Percentiles rank a stretch among this genome's conserved stretches.
These are phyloP conservation scores for Amphilophus citrinellus DNA, from an alignment of 2,113 vertebrate species.

Conservation along the genomic window DNA sequence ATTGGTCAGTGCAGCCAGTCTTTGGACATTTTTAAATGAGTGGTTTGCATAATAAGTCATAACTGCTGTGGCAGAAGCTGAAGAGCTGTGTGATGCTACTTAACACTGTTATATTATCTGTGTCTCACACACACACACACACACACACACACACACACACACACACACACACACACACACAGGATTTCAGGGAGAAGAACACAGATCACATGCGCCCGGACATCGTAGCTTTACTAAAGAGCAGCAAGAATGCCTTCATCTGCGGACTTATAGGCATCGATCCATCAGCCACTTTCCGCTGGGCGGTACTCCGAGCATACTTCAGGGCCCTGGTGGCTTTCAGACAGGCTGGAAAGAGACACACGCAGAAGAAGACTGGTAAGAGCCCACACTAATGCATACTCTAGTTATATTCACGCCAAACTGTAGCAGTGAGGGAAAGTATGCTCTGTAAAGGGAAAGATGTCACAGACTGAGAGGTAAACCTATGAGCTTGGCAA, in stretches of 20 bases:
- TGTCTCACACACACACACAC: background rate
- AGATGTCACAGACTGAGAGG: background rate
- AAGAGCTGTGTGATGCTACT: background rate
- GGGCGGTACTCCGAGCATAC: conserved; percentile 93
- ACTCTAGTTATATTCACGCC: background rate
- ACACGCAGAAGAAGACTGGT: conserved; percentile 90
- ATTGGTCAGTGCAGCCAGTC: background rate
- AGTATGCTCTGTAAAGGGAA: background rate
- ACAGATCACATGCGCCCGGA: conserved; percentile 98
- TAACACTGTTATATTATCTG: background rate
- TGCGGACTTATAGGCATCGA: conserved; percentile 95
- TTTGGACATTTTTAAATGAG: background rate
- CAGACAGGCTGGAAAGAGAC: conserved; percentile 90
- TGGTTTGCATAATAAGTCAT: background rate
- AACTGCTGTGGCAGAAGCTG: background rate
- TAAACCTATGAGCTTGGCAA: background rate
- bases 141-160: no score
- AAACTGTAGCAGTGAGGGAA: background rate
- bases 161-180: background rate
- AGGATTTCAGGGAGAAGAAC: conserved; percentile 99
- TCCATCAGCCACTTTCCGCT: conserved; percentile 94
- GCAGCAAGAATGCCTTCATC: conserved; percentile 95
- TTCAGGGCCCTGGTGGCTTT: conserved; percentile 95
- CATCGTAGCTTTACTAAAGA: conserved; percentile 94
- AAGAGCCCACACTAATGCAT: conserved; percentile 53